Evolutionary conservation across 2,113 vertebrate species (phyloP), one percentile per base, ranked within the genome.

Genomic region (Mus spicilegus): DNA sequence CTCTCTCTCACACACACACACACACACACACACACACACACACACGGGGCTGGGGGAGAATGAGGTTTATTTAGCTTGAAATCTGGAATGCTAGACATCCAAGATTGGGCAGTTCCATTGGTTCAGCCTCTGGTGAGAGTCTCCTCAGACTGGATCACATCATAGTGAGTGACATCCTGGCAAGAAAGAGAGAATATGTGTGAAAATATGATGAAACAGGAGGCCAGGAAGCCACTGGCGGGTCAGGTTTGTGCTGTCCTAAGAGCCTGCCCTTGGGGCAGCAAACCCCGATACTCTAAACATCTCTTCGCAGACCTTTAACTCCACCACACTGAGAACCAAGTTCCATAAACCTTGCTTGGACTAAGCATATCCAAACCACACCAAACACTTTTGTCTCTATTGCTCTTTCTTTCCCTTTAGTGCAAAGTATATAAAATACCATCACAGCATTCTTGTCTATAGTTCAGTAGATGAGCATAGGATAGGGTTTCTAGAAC

Each of bases 361-460:
- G 28, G 12, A 46, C 16, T 67, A 49, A 36, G 63, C 63, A 33
- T 20, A 42, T 51, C 69, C n/a, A 88, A 93, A 70, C 39, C n/a
- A 80, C 30, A 70, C 61, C n/a, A 81, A 61, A 51, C 42, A 73
- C 69, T 1, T 94, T 49, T 91, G 69, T 69, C 96, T 92, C 81
- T 56, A 51, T 42, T 39, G 33, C 39, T 8, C n/a, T 51, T 36
- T 33, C 42, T 89, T 93, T 78, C 30, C 85, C 36, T 75, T 16
- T 54, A 77, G 12, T 17, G 56, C 5, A 28, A 87, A 70, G 20
- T 9, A 54, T 36, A 80, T 76, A 69, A 81, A 87, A 90, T 58
- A 93, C 1, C 46, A 84, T 46, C 72, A 78, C 75, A 73, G 36
- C 20, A 63, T 36, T 78, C 69, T 90, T 73, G 28, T 67, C 39